Conservation (phyloP, 2,888 invertebrate genomes). For the Craniophora ligustri region DNA sequence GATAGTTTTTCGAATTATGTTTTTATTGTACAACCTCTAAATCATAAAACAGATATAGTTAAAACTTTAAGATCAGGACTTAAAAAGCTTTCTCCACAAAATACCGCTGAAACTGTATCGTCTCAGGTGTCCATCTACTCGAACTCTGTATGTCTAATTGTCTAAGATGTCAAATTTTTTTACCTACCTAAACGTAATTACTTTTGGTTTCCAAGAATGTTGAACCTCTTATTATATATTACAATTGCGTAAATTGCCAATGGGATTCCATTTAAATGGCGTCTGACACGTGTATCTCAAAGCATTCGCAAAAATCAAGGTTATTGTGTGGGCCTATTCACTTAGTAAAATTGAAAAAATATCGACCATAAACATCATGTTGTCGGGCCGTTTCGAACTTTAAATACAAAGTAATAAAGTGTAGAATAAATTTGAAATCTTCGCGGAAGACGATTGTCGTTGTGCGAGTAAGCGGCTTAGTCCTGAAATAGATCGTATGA, state of each 20-base stretch:
- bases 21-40: too few relatives aligned
- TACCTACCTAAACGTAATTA: too few relatives aligned
- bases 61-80: too few relatives aligned
- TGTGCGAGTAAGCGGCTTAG: conserved; percentile 49
- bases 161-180: too few relatives aligned
- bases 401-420: neutral
- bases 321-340: conserved; percentile 31
- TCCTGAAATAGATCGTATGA: conserved; percentile 38
- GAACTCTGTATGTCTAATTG: too few relatives aligned
- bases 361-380: conserved; percentile 12
- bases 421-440: neutral
- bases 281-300: conserved; percentile 45
- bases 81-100: too few relatives aligned
- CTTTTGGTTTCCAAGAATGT: too few relatives aligned
- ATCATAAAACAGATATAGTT: too few relatives aligned
- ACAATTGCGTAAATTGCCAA: conserved; percentile 31
- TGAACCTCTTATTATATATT: conserved; percentile 11
- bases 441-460: conserved; percentile 12
- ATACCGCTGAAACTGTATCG: too few relatives aligned
- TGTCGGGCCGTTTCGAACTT: conserved; percentile 6
- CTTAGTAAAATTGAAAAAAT: conserved; percentile 48
- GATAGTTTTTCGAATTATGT: too few relatives aligned
- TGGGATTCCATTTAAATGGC: conserved; percentile 24
- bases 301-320: conserved; percentile 27
- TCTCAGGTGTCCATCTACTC: too few relatives aligned